These are phyloP conservation scores for Tenthredo livida DNA, from an alignment of 2,888 invertebrate species.

Conservation along the genomic window DNA sequence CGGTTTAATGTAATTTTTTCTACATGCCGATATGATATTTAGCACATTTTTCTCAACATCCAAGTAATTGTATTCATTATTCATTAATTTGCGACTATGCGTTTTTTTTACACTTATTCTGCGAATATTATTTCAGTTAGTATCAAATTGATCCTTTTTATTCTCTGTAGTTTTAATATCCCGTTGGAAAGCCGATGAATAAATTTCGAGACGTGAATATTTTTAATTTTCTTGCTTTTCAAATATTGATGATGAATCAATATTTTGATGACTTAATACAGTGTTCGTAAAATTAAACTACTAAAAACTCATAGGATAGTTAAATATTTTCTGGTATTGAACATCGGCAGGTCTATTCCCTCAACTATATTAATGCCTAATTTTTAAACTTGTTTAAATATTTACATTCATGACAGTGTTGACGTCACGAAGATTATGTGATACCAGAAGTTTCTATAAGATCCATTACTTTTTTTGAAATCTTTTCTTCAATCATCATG, in stretches of 20 bases:
- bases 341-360: not conserved
- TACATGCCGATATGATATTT: not conserved
- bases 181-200: not conserved
- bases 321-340: not conserved
- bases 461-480: not conserved
- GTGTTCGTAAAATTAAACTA: not conserved
- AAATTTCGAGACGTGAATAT: not conserved
- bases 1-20: not conserved
- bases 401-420: slow-evolving; percentile 12
- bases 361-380: not conserved
- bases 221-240: not conserved
- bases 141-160: not conserved
- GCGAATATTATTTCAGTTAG: not conserved
- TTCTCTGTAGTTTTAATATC: not conserved
- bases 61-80: not conserved
- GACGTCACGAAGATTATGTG: slow-evolving; percentile 23
- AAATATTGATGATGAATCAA: not conserved
- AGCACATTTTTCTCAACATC: not conserved
- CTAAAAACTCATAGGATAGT: not conserved
- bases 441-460: not conserved
- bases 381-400: not conserved
- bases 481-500: not conserved
- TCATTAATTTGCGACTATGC: not conserved
- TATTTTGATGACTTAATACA: not conserved
- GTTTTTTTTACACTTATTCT: not conserved